Evolutionary conservation across 2,797 vertebrate genomes (phyloP).

Genomic region (Rachycentron canadum): DNA sequence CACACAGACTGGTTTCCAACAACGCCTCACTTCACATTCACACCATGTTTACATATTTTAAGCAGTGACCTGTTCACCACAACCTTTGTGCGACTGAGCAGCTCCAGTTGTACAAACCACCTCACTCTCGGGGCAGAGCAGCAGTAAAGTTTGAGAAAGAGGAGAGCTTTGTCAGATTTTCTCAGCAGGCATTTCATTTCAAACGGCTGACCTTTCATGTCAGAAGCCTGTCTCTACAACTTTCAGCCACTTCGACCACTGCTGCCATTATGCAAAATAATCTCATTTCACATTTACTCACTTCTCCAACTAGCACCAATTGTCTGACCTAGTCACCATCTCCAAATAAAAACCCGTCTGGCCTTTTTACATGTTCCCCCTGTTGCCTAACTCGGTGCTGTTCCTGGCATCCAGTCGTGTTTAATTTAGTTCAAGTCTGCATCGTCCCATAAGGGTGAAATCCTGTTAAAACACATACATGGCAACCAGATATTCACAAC

Average conservation of each 20-base stretch:
- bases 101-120: neutral
- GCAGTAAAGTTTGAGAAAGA: constrained; percentile 36
- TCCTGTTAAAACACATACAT: constrained; percentile 62
- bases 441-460: constrained; percentile 50
- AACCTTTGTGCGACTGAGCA: constrained; percentile 15
- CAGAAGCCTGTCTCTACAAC: constrained; percentile 54
- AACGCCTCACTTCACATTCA: constrained; percentile 21
- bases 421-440: constrained; percentile 67
- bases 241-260: constrained; percentile 46
- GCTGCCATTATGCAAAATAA: constrained; percentile 77
- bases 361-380: constrained; percentile 80
- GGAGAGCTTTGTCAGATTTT: constrained; percentile 44
- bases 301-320: constrained; percentile 60
- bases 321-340: constrained; percentile 71
- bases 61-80: constrained; percentile 44
- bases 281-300: constrained; percentile 68
- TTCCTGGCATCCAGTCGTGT: constrained; percentile 76
- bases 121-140: constrained; percentile 41
- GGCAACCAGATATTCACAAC: constrained; percentile 61
- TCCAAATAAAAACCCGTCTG: constrained; percentile 71
- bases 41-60: constrained; percentile 14
- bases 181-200: constrained; percentile 56
- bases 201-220: constrained; percentile 69
- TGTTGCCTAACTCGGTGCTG: constrained; percentile 48
- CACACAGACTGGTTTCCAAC: neutral